Conservation (phyloP, 2,888 invertebrate genomes). For the Orchesella flavescens region DNA sequence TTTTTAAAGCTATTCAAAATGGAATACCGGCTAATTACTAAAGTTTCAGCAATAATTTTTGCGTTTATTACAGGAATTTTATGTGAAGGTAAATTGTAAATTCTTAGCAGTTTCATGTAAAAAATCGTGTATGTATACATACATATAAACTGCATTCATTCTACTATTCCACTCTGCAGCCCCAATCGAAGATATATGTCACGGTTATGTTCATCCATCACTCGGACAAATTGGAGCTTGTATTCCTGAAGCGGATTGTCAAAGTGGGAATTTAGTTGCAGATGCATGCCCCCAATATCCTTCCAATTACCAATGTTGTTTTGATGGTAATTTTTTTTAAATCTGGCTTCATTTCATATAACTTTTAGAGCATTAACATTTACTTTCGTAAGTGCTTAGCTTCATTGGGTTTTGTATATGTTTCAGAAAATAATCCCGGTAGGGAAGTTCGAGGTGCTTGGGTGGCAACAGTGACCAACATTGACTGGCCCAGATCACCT, state of each 20-base stretch:
- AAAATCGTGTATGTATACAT: no score
- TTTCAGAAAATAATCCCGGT: constrained; percentile 64
- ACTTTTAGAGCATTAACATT: not conserved
- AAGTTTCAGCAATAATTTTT: not conserved
- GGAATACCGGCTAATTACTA: not conserved
- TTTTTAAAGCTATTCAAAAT: not conserved
- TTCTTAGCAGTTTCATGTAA: no score
- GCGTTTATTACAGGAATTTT: not conserved
- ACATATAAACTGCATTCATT: no score
- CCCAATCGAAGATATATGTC: not conserved
- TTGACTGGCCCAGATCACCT: constrained; percentile 67
- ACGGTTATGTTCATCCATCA: not conserved
- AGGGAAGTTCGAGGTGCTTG: constrained; percentile 67
- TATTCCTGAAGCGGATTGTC: constrained; percentile 50
- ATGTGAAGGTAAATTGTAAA: not conserved
- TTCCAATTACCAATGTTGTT: constrained; percentile 61
- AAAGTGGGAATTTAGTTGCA: constrained; percentile 10
- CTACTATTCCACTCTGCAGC: not conserved
- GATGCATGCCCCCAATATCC: constrained; percentile 59
- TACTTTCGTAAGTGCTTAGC: no score
- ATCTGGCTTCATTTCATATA: not conserved
- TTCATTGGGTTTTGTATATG: no score
- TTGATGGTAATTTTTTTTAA: constrained; percentile 44
- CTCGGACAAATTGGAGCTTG: constrained; percentile 54
- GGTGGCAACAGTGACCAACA: constrained; percentile 68